Evolutionary conservation across 2,797 vertebrate species (phyloP), one percentile per base, ranked within the genome.

Genomic region (Ctenopoma multispine): DNA sequence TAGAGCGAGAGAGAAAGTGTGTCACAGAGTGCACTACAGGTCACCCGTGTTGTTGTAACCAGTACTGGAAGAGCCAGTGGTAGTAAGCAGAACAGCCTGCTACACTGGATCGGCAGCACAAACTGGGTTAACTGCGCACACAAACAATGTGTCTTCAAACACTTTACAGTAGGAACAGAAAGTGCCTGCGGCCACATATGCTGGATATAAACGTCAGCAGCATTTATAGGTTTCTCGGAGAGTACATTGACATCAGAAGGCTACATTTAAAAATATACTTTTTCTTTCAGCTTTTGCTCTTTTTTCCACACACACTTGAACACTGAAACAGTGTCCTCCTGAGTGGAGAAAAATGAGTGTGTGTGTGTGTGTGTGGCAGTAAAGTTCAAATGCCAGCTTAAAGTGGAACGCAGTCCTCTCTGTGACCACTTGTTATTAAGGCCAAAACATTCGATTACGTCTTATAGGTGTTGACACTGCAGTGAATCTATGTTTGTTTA

Each of bases 21-120:
- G 85, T 87, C 75, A 88, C 72, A 31, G 69, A 68, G 78, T 58
- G 63, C 64, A 77, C 23, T 15, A 64, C 77, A 85, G 80, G 83
- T 86, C 85, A 79, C 73, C 73, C 62, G 67, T 63, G 72, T 73
- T 84, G 72, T 58, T 83, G 75, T 80, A 77, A 84, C 81, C 81
- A 80, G 71, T 66, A 12, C 55, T 77, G 72, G 73, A 91, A 91
- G 63, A 84, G 68, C 54, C 71, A 51, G 81, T 60, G 81, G 71
- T 65, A 57, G 58, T 21, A 55, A 46, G 65, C 17, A 65, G 58
- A 72, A 43, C 57, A 77, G 47, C 57, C 59, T 24, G 63, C 77
- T 73, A 55, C 49, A 66, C 70, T 73, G 81, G 86, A 88, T 72
- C 70, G 57, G 72, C 81, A 74, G 85, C 78, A 83, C 43, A 38